Evolutionary conservation across 2,888 invertebrate species (phyloP), one percentile per base, ranked within the genome.

Genomic region (Plutella xylostella): DNA sequence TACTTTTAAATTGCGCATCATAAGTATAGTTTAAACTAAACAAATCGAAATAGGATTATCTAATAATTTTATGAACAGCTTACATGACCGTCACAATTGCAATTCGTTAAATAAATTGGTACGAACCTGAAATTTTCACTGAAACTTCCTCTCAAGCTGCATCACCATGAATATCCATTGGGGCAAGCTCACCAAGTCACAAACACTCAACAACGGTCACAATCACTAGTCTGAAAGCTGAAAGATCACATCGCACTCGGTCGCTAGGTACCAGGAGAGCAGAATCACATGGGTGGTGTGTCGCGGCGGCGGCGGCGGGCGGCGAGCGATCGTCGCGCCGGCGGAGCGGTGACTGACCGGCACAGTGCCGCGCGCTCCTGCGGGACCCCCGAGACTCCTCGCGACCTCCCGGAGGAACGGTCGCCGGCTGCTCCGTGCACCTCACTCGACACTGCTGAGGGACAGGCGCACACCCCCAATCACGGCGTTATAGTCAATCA

Each of bases 271-370:
- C 68, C 67, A 65, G 68, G 69, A 61, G 55, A 59, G 64, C 63
- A 71, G 68, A 30, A 9, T 30, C 20, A 71, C 72, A 73, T 65
- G 68, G 65, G 63, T 69, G 67, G 58, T 56, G 60, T 53, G 60
- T 55, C 55, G 58, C 55, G 53, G 57, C 55, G 50, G 18, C 19
- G 20, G 45, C 35, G 47, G 33, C 47, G 50, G 60, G 54, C 63
- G 62, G 56, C 80, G 76, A 71, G 77, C 73, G 80, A 70, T 54
- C 82, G 68, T 68, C 70, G 59, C 76, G 79, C 72, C 75, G 77
- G 68, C 73, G 55, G 58, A 79, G 75, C 83, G 82, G 82, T 82
- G 80, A 83, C 83, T 83, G 83, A 80, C 83, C 82, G 83, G 66
- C 82, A 63, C 74, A 82, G 60, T 82, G 78, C 74, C 79, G 79